Evolutionary conservation across 1,140 invertebrate species (phyloP), one percentile per base, ranked within the genome.

Genomic region (Archegozetes longisetosus): DNA sequence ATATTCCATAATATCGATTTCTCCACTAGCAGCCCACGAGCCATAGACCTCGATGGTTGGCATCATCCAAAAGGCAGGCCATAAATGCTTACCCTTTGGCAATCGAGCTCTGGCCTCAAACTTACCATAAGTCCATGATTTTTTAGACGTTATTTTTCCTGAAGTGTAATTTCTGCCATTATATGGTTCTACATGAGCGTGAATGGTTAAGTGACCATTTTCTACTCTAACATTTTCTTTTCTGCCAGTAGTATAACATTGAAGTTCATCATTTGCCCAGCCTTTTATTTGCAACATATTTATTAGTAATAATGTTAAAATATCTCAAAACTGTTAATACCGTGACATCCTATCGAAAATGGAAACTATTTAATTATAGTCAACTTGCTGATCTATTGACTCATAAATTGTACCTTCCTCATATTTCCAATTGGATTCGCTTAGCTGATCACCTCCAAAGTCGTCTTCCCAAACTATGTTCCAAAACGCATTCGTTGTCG

Each of bases 381-480:
- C n/a, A n/a, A n/a, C n/a, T n/a, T n/a, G n/a, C n/a, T n/a, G n/a
- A 14, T 47, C 14, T 47, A 47, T 47, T 47, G 14, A 53, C 61
- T 58, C 1, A 58, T 55, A 53, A 0, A 50, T 61, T 55, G 52
- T 32, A 29, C 58, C 61, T 22, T 26, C 32, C 40, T 63, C 61
- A 24, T 53, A 56, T 22, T 17, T 26, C 64, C 64, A 64, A 25
- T 64, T 64, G n/a, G 9, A 14, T 49, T n/a, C 20, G 48, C 60
- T 53, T 3, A 55, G 22, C n/a, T 60, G 14, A 20, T 26, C 22
- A 26, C 53, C 57, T 51, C 62, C 32, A 29, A 64, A 64, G 17
- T 64, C 61, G 53, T 64, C 63, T n/a, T 27, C 29, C 63, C 63
- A 64, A 49, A 64, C 27, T 14, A 62, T n/a, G 22, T 54, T 26